Evolutionary conservation across 2,888 invertebrate species (phyloP).

Genomic region (Nemapogon koenigi): DNA sequence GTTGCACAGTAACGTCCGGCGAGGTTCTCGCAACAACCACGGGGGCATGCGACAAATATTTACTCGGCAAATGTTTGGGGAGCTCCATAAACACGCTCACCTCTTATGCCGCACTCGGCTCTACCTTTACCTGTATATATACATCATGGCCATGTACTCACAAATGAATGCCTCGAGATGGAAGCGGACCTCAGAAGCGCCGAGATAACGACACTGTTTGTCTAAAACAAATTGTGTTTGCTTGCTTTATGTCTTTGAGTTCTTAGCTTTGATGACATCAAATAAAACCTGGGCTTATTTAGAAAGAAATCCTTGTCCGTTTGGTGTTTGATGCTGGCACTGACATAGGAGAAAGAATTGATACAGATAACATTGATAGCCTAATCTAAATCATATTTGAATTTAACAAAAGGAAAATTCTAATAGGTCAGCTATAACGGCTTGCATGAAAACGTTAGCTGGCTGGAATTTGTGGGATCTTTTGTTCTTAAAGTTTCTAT

Average conservation of each 20-base stretch:
- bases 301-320: no score
- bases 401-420: no score
- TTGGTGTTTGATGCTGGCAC: no score
- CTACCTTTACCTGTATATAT: slow-evolving; percentile 25
- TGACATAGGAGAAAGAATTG: no score
- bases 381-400: no score
- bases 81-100: slow-evolving; percentile 42
- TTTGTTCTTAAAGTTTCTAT: no score
- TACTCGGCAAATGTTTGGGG: slow-evolving; percentile 49
- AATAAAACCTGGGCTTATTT: no score
- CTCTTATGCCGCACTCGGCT: slow-evolving; percentile 35
- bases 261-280: slow-evolving; percentile 38
- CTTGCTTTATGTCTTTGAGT: slow-evolving; percentile 42
- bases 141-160: no score
- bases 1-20: slow-evolving; percentile 1
- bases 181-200: slow-evolving; percentile 29
- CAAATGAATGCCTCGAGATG: slow-evolving; percentile 38
- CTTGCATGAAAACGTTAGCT: no score
- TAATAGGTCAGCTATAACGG: no score
- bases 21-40: slow-evolving; percentile 10
- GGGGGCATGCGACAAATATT: slow-evolving; percentile 50
- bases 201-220: slow-evolving; percentile 49
- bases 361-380: no score
- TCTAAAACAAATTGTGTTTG: slow-evolving; percentile 51
- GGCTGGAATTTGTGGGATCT: no score